phyloP scores from a whole-genome alignment of 2,888 invertebrate species.

The Dinocampus coccinellae region DNA sequence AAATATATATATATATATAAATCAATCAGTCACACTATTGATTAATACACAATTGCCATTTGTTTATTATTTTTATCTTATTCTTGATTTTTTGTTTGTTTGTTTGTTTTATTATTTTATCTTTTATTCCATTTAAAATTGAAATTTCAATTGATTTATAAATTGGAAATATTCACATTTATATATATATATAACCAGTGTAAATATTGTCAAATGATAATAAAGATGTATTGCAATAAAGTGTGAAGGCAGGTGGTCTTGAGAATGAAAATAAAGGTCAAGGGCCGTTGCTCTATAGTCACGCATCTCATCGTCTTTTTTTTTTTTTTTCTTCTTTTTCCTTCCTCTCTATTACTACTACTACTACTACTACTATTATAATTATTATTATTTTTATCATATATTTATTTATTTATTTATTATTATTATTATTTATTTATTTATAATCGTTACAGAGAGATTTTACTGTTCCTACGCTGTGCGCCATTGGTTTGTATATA shows the following conservation, averaged over 20 bases:
- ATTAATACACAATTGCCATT: neutral
- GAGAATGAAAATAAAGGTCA: constrained; percentile 42
- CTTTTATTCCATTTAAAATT: too few species aligned
- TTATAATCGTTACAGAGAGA: too few species aligned
- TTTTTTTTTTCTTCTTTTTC: too few species aligned
- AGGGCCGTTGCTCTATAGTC: constrained; percentile 9
- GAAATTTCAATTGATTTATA: neutral
- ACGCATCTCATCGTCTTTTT: constrained; percentile 50
- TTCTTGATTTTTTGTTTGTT: constrained; percentile 5
- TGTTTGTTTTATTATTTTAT: too few species aligned
- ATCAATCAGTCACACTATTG: neutral
- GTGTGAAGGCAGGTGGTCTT: constrained; percentile 32
- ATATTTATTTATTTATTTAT: too few species aligned
- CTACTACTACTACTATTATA: too few species aligned
- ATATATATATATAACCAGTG: too few species aligned
- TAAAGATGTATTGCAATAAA: too few species aligned
- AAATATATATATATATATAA: neutral
- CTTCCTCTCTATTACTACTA: neutral
- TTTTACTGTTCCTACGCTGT: too few species aligned
- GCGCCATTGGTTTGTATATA: neutral
- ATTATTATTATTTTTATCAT: too few species aligned
- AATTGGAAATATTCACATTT: neutral
- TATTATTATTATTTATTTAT: too few species aligned
- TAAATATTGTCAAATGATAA: too few species aligned
- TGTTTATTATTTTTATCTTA: constrained; percentile 9